phyloP scores from a whole-genome alignment of 2,888 invertebrate genomes.

The Tenthredo notha region DNA sequence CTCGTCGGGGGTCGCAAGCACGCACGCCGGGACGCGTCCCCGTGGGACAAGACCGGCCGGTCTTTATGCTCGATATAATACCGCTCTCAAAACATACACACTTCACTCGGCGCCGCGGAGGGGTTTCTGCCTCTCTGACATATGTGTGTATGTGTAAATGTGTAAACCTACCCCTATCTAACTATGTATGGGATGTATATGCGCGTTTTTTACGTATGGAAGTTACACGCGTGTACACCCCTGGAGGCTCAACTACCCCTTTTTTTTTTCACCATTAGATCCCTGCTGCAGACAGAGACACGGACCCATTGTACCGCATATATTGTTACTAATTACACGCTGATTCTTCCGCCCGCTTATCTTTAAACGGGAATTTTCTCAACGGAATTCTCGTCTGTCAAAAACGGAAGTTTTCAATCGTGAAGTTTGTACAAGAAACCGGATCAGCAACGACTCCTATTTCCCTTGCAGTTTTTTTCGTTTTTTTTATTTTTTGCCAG shows the following conservation, averaged over 20 bases:
- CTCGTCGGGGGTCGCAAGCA: slow-evolving; percentile 68
- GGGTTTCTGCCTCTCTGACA: slow-evolving; percentile 10
- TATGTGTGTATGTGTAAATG: background rate
- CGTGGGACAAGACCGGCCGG: slow-evolving; percentile 76
- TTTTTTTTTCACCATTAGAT: slow-evolving; percentile 32
- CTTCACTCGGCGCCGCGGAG: slow-evolving; percentile 64
- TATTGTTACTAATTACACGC: slow-evolving; percentile 69
- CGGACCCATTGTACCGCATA: slow-evolving; percentile 22
- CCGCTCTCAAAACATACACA: slow-evolving; percentile 78
- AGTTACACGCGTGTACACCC: slow-evolving; percentile 11
- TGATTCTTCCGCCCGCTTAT: slow-evolving; percentile 59
- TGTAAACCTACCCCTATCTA: background rate
- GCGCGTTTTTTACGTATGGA: background rate
- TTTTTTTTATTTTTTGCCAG: too few species aligned
- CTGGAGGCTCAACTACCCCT: background rate
- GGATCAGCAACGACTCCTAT: background rate
- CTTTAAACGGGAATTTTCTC: background rate
- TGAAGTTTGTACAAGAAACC: background rate
- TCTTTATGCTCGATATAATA: slow-evolving; percentile 79
- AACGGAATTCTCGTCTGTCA: background rate
- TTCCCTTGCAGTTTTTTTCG: too few species aligned
- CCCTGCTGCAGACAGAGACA: slow-evolving; percentile 1
- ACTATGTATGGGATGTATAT: background rate
- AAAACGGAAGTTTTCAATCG: background rate
- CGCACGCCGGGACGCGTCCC: slow-evolving; percentile 72